Conservation (phyloP, 2,797 vertebrate species). For the Diplodus sargus region DNA sequence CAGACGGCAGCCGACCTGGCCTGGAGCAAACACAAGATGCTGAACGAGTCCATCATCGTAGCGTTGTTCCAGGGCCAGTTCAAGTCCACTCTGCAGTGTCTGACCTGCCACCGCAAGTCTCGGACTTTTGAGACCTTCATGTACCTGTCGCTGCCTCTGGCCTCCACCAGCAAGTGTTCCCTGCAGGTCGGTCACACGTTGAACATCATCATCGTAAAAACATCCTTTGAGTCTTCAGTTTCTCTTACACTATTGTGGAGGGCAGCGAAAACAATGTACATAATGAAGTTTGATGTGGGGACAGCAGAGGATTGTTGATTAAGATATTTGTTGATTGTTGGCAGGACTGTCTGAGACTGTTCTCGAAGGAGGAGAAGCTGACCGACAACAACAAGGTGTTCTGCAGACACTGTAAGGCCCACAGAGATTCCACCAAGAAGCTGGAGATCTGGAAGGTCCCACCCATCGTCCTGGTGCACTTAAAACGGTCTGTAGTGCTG, state of each 20-base stretch:
- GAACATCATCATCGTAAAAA: background rate
- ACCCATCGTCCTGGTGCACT: constrained; percentile 94
- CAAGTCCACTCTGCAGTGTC: constrained; percentile 97
- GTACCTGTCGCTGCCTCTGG: constrained; percentile 95
- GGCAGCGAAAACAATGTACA: background rate
- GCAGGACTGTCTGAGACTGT: constrained; percentile 97
- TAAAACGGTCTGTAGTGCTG: constrained; percentile 90
- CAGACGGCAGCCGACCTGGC: constrained; percentile 90
- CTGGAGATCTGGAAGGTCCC: constrained; percentile 99
- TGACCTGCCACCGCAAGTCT: constrained; percentile 95
- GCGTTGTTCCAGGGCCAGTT: constrained; percentile 98
- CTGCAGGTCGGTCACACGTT: constrained; percentile 87
- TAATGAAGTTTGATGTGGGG: background rate
- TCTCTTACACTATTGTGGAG: background rate
- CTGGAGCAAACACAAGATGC: constrained; percentile 96
- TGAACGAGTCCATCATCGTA: constrained; percentile 97
- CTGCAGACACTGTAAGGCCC: constrained; percentile 96
- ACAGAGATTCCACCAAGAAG: constrained; percentile 96
- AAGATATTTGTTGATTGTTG: constrained; percentile 7
- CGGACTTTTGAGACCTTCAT: constrained; percentile 98
- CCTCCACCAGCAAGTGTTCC: constrained; percentile 95
- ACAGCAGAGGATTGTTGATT: background rate
- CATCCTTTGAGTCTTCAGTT: background rate
- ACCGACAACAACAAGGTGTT: constrained; percentile 97
- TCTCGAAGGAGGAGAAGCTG: constrained; percentile 97